These are phyloP conservation scores for Cryptoblepharus egeriae DNA, from an alignment of 2,797 vertebrate genomes.

Conservation along the genomic window DNA sequence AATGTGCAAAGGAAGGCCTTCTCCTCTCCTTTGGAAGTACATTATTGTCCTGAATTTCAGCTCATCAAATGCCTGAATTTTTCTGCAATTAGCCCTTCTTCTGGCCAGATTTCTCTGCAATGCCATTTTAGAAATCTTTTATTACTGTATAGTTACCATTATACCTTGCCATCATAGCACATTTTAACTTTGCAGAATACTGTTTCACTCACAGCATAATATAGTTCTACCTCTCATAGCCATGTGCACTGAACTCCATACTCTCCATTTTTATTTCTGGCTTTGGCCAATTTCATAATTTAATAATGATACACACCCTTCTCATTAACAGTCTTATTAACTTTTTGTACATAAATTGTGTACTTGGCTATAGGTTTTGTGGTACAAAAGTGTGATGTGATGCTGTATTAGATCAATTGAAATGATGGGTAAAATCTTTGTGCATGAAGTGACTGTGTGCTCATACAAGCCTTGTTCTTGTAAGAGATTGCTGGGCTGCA, in stretches of 20 bases:
- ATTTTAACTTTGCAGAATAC: slow-evolving; percentile 6
- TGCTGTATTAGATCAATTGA: neutral
- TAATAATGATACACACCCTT: neutral
- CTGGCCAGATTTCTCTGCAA: neutral
- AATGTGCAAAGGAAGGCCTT: neutral
- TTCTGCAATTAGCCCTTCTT: neutral
- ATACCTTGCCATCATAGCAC: neutral
- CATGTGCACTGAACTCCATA: neutral
- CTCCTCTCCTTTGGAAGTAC: neutral
- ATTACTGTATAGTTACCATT: slow-evolving; percentile 1
- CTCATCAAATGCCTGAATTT: neutral
- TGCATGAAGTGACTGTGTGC: neutral
- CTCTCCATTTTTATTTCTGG: slow-evolving; percentile 3
- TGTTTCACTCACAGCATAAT: neutral
- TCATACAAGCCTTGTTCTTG: neutral
- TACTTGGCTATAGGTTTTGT: neutral
- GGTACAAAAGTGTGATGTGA: neutral
- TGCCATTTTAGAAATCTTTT: slow-evolving; percentile 11
- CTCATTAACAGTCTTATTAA: neutral
- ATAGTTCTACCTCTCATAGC: neutral
- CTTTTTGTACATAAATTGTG: neutral
- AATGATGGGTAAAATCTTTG: neutral
- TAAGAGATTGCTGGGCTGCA: neutral
- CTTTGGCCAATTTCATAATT: neutral
- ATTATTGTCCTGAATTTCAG: neutral